Evolutionary conservation across 2,113 vertebrate genomes (phyloP), one percentile per base, ranked within the genome.

Genomic region (Microcebus murinus): DNA sequence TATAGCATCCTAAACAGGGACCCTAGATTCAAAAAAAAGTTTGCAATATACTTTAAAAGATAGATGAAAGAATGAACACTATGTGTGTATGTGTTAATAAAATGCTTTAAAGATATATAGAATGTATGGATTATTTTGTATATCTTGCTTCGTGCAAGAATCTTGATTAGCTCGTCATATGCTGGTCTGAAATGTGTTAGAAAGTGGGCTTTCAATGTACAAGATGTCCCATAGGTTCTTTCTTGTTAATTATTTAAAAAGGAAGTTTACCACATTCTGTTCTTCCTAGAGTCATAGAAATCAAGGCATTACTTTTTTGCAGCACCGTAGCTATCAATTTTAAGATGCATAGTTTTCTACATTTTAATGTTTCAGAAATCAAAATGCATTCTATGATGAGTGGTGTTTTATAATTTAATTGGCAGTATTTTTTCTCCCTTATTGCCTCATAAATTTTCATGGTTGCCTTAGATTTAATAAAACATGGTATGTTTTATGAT

Each of bases 341-440:
- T 48, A 55, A 95, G 61, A 74, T 42, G 23, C 0, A 0, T 65
- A 27, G 13, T 92, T 92, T 73, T 74, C 77, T 55, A 27, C 42
- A 50, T 86, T 67, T 93, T 36, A 57, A 79, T 15, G 17, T 65
- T 91, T 79, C 18, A 87, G 82, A 77, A 83, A 74, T 55, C 20
- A 50, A 93, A 52, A 87, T 86, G 6, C 34, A 59, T 84, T 91
- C 36, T 45, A 23, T 8, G 36, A 3, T 59, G 36, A 87, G 25
- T 63, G 55, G 45, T 73, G 67, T 94, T 65, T 96, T 87, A 11
- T 86, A 74, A 89, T 80, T 96, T 80, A 79, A 31, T 77, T 70
- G 48, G 34, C 70, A 81, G n/a, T 34, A 4, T 70, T 79, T 76
- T 89, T 68, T 85, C 27, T 76, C n/a, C 45, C 86, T 90, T 82